These are phyloP conservation scores for human DNA, from an alignment of 2,113 vertebrate species.

Conservation along the genomic window DNA sequence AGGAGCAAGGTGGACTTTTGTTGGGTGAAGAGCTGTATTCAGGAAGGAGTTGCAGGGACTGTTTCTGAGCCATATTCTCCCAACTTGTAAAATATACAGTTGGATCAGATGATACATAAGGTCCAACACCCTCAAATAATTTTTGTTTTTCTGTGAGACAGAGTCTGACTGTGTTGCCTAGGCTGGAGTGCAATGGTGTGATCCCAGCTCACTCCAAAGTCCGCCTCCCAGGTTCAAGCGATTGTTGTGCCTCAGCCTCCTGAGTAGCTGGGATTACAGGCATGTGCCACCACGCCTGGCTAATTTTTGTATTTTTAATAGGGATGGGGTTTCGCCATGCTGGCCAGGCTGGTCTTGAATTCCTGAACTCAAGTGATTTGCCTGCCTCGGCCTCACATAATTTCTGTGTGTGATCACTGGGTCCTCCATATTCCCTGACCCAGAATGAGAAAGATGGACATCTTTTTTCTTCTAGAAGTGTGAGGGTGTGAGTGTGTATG, in stretches of 20 bases:
- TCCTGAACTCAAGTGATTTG: no score
- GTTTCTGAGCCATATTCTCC: not conserved
- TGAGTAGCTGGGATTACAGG: no score
- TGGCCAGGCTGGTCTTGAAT: no score
- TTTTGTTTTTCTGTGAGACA: not conserved
- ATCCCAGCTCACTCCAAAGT: no score
- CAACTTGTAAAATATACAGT: not conserved
- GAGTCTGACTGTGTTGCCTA: no score
- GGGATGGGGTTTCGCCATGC: no score
- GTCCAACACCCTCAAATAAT: not conserved
- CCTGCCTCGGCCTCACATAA: no score
- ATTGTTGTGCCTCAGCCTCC: no score
- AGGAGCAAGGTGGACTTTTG: not conserved
- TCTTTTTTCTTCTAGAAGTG: not conserved
- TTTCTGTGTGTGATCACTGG: not conserved
- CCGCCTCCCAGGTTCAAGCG: no score
- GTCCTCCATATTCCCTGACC: not conserved
- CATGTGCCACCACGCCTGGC: no score
- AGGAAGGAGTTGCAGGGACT: fast-evolving
- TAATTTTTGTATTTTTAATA: no score
- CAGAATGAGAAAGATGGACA: not conserved
- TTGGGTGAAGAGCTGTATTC: not conserved
- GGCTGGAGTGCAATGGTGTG: no score
- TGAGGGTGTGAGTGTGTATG: not conserved
- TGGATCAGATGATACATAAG: not conserved